phyloP scores from a whole-genome alignment of 1,140 invertebrate species.

The Macrobrachium nipponense region DNA sequence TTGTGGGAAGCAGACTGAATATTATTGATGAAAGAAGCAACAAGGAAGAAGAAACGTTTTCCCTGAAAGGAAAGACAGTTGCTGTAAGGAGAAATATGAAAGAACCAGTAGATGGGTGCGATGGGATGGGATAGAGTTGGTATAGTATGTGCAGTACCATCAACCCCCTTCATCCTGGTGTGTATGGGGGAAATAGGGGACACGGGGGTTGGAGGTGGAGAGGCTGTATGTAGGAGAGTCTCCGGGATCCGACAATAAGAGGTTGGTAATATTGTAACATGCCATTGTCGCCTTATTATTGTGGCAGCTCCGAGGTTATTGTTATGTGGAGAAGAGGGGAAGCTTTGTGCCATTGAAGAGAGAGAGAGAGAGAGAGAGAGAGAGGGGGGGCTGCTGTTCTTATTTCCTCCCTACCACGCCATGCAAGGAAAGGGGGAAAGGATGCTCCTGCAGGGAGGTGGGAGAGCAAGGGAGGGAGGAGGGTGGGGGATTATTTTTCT shows the following conservation, averaged over 20 bases:
- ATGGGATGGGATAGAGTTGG: too few relatives aligned
- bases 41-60: too few relatives aligned
- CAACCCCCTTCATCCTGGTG: too few relatives aligned
- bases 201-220: background rate
- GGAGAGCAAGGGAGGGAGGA: background rate
- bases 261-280: slow-evolving; percentile 19
- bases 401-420: too few relatives aligned
- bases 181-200: background rate
- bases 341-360: background rate
- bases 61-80: too few relatives aligned
- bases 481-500: background rate
- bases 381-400: background rate
- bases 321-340: background rate
- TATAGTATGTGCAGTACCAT: too few relatives aligned
- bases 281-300: slow-evolving; percentile 19
- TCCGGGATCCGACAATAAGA: background rate
- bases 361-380: background rate
- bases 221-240: background rate
- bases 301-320: background rate
- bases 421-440: background rate
- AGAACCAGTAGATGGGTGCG: too few relatives aligned
- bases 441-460: background rate
- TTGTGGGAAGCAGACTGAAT: too few relatives aligned
- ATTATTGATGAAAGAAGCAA: too few relatives aligned
- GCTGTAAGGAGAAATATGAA: too few relatives aligned